A percentile compares a stretch with the other conserved stretches of the same genome.
These are phyloP conservation scores for Neocrepidodera transversa DNA, from an alignment of 2,888 invertebrate species.

Conservation along the genomic window DNA sequence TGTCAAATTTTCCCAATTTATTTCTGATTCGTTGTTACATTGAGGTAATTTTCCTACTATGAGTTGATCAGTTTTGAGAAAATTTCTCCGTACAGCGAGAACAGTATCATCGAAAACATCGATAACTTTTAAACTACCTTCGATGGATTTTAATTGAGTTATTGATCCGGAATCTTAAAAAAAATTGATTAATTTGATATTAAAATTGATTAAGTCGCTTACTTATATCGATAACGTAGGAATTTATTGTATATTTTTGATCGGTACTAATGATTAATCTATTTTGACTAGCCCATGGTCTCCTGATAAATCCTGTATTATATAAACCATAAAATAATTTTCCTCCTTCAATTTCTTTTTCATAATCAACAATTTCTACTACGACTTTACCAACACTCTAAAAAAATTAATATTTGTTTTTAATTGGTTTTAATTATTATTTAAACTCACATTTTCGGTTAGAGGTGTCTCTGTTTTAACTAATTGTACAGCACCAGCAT, in stretches of 20 bases:
- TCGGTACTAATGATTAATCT: constrained; percentile 69
- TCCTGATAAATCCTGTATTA: constrained; percentile 63
- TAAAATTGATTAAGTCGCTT: constrained; percentile 39
- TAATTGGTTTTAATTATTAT: too few relatives aligned
- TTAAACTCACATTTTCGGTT: constrained; percentile 48
- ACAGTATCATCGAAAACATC: constrained; percentile 65
- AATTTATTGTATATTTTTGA: constrained; percentile 67
- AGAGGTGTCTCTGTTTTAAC: constrained; percentile 62
- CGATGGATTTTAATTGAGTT: constrained; percentile 61
- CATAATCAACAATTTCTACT: constrained; percentile 65
- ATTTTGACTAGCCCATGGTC: constrained; percentile 72
- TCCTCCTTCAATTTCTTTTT: constrained; percentile 59
- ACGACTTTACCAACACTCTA: constrained; percentile 59
- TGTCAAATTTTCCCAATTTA: constrained; percentile 62
- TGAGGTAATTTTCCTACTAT: constrained; percentile 61
- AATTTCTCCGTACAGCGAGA: constrained; percentile 62
- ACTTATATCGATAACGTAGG: constrained; percentile 71
- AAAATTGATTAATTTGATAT: neutral
- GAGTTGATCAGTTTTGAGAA: constrained; percentile 62
- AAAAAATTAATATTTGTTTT: constrained; percentile 41
- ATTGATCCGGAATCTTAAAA: constrained; percentile 56
- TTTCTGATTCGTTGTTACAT: constrained; percentile 55
- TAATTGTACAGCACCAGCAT: constrained; percentile 72
- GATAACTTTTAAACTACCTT: constrained; percentile 63
- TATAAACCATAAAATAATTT: constrained; percentile 73